Evolutionary conservation across 2,797 vertebrate genomes (phyloP).

Genomic region (Esox masquinongy): DNA sequence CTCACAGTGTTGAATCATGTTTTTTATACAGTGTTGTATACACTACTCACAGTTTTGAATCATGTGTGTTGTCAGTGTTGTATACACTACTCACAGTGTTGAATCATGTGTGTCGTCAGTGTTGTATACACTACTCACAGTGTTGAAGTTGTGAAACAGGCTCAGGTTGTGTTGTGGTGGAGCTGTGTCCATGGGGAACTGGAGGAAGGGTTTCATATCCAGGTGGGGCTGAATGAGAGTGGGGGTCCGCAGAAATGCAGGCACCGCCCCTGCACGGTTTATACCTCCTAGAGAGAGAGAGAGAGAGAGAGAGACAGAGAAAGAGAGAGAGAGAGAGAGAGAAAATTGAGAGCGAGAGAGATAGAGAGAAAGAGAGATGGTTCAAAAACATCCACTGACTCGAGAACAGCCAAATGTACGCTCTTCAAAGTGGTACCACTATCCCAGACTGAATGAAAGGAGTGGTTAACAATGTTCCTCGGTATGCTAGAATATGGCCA

Average conservation of each 20-base stretch:
- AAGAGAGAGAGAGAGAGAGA: conserved; percentile 4
- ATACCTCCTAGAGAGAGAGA: conserved; percentile 79
- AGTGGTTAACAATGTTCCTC: background rate
- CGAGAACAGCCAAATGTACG: background rate
- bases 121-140: conserved; percentile 66
- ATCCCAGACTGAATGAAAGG: background rate
- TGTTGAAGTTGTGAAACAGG: conserved; percentile 88
- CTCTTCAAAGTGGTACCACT: background rate
- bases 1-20: no score
- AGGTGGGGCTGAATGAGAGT: conserved; percentile 84
- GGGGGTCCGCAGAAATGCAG: conserved; percentile 85
- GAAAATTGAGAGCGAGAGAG: background rate
- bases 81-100: conserved; percentile 73
- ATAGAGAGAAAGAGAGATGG: conserved; percentile 5
- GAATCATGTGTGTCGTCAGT: conserved; percentile 56
- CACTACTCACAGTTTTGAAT: no score
- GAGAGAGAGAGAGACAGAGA: background rate
- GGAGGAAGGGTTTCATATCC: conserved; percentile 90
- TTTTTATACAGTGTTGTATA: no score
- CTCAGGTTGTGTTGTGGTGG: conserved; percentile 79
- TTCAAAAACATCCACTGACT: background rate
- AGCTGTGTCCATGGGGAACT: conserved; percentile 85
- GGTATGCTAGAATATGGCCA: background rate
- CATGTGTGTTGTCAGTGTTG: background rate
- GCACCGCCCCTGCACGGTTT: conserved; percentile 84